These are phyloP conservation scores for Melanotaenia boesemani DNA, from an alignment of 2,797 vertebrate species.

Conservation along the genomic window DNA sequence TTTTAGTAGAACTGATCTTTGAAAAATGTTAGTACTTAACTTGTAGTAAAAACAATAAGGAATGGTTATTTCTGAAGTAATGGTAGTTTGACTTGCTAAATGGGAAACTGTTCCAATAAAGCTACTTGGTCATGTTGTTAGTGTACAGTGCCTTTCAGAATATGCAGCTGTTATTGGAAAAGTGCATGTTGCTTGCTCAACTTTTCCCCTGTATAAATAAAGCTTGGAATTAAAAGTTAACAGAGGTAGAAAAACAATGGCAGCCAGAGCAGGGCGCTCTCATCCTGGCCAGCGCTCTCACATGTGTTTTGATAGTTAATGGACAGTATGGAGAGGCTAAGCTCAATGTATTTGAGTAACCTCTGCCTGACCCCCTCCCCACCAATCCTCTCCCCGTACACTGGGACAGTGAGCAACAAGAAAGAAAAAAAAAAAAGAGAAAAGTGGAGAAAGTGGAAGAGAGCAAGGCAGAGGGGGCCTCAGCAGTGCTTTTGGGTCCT, in stretches of 20 bases:
- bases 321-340: conserved; percentile 80
- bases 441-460: conserved; percentile 15
- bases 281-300: conserved; percentile 62
- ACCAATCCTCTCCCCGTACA: conserved; percentile 27
- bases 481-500: conserved; percentile 23
- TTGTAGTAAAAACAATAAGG: background rate
- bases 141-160: conserved; percentile 4
- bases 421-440: background rate
- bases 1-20: background rate
- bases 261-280: conserved; percentile 68
- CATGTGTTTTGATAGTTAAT: conserved; percentile 86
- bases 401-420: conserved; percentile 48
- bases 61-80: background rate
- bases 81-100: background rate
- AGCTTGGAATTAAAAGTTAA: conserved; percentile 53
- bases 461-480: conserved; percentile 21
- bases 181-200: conserved; percentile 44
- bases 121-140: background rate
- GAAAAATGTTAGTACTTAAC: background rate
- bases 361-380: conserved; percentile 76
- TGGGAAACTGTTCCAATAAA: background rate
- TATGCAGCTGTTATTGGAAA: conserved; percentile 35
- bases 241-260: conserved; percentile 71
- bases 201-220: conserved; percentile 53
- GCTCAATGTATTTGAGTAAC: conserved; percentile 84